Base-by-base conservation (phyloP, 1,140 invertebrate species). In the Bombus soroeensis region DNA sequence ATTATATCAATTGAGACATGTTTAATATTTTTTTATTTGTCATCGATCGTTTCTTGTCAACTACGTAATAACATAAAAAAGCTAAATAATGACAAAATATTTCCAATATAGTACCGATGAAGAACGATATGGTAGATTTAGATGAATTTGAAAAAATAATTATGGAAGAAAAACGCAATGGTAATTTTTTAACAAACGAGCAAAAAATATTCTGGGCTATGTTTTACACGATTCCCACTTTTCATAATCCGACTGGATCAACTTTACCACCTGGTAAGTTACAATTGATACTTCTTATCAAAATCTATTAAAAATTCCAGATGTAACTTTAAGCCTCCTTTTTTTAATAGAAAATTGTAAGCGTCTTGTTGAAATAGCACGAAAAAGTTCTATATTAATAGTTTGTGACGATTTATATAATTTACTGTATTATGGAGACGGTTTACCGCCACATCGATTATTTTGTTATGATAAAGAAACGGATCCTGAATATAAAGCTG, bases 321-420 rank as follows among this genome's bases (percentile, higher is more conserved):
- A 47, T 34, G 9, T 71, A 3, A 6, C 12, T 53, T 71, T 22
- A 2, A 13, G 39, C 39, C 39, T 79, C 87, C 32, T 87, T 59
- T 81, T 92, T 74, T 64, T 22, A 34, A 62, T 57, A 96, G 96
- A 95, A 81, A 93, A 93, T 73, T 96, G 95, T 57, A 93, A 94
- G 83, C 90, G 92, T 22, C 92, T 97, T 68, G 93, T 97, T 0
- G 88, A 94, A 43, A 91, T 97, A 57, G 96, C 96, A 1, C 93
- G 96, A 10, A 95, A 96, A 76, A 94, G 96, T 89, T 95, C 96
- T n/a, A 91, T 97, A 25, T 88, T 96, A 3, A 92, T 97, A 25
- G 90, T 96, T 0, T 96, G 96, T 87, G 97, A 97, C 89, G 97
- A 97, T 93, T 96, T 97, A 22, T 97, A 97, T 73, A 97, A 97